phyloP scores from a whole-genome alignment of 2,113 vertebrate genomes.

The Eulemur macaco region DNA sequence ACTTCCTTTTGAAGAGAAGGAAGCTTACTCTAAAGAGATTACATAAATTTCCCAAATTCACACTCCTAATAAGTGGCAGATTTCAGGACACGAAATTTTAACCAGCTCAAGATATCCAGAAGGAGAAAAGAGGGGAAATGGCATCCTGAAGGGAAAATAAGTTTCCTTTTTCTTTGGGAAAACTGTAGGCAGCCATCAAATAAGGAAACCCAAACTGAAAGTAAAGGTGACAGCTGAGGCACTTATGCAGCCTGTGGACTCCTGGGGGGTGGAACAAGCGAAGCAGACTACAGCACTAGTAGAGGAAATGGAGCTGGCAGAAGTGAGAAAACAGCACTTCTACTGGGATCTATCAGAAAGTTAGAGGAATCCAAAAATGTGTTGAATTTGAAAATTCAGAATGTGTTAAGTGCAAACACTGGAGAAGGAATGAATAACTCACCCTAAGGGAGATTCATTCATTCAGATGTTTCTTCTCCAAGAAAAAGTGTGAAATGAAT shows the following conservation, averaged over 20 bases:
- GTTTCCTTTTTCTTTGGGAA: neutral
- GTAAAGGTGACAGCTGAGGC: neutral
- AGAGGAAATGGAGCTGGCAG: neutral
- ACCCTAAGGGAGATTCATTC: neutral
- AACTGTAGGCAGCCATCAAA: neutral
- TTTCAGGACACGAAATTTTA: conserved; percentile 6
- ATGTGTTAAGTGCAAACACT: neutral
- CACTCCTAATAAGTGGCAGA: neutral
- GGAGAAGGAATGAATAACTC: neutral
- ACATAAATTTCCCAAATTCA: neutral
- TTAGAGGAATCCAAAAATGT: neutral
- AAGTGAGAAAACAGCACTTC: neutral
- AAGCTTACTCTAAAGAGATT: neutral
- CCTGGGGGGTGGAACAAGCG: neutral
- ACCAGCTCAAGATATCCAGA: neutral
- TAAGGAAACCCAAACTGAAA: neutral
- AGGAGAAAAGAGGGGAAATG: neutral
- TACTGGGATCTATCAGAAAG: neutral
- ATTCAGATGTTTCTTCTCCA: neutral
- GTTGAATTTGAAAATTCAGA: neutral
- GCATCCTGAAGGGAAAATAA: neutral
- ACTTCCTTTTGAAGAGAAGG: neutral
- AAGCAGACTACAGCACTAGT: neutral
- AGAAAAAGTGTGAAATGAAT: neutral
- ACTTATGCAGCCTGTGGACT: neutral